Percentiles rank a stretch among this genome's conserved stretches.
Conservation (phyloP, 2,797 vertebrate species). For the Clarias laeviceps region DNA sequence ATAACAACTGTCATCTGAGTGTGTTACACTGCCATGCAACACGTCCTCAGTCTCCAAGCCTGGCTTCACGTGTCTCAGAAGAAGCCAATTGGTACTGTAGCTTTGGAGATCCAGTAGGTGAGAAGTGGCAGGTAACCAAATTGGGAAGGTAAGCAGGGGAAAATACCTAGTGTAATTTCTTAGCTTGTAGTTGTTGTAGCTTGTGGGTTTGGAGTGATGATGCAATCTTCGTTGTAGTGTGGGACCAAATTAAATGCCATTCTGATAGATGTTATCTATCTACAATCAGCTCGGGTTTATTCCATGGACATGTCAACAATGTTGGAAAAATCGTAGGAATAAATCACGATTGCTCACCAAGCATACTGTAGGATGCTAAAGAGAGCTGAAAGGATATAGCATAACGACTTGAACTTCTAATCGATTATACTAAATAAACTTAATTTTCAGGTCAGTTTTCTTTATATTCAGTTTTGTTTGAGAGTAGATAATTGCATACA, state of each 20-base stretch:
- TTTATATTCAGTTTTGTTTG: background rate
- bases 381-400: background rate
- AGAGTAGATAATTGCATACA: background rate
- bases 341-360: background rate
- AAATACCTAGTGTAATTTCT: background rate
- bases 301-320: background rate
- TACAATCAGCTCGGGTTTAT: background rate
- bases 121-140: background rate
- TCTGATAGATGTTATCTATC: background rate
- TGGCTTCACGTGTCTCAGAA: background rate
- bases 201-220: background rate
- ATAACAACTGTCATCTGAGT: background rate
- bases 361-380: background rate
- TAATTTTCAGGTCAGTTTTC: background rate
- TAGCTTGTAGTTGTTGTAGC: background rate
- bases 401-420: background rate
- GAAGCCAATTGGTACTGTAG: background rate
- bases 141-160: background rate
- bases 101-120: background rate
- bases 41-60: too few species aligned
- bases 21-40: background rate
- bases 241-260: background rate
- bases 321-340: background rate
- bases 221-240: background rate
- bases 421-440: background rate